phyloP scores from a whole-genome alignment of 2,797 vertebrate genomes.

The Lemur catta region DNA sequence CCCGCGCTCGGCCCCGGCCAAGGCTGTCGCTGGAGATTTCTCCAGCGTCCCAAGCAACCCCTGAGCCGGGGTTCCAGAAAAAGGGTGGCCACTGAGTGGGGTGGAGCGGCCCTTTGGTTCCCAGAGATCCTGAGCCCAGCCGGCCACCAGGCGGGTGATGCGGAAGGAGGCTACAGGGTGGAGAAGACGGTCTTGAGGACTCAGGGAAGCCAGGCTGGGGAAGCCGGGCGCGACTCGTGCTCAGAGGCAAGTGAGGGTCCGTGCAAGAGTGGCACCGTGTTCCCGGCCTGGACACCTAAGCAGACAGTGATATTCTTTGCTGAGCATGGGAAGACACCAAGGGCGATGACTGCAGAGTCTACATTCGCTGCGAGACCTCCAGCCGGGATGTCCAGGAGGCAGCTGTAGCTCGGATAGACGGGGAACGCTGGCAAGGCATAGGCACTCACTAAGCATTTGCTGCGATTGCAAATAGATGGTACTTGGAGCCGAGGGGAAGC shows the following conservation, averaged over 20 bases:
- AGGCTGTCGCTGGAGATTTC: not conserved
- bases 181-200: not conserved
- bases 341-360: rapidly evolving
- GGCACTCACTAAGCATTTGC: rapidly evolving
- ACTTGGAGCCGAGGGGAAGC: not conserved
- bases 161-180: not conserved
- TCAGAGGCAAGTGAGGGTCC: too few species aligned
- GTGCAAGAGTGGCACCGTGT: rapidly evolving
- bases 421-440: rapidly evolving
- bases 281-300: not conserved
- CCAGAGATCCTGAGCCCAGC: not conserved
- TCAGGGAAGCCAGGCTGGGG: not conserved
- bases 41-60: not conserved
- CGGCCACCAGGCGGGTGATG: too few species aligned
- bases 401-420: not conserved
- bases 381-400: not conserved
- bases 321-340: not conserved
- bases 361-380: rapidly evolving
- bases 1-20: not conserved
- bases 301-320: rapidly evolving
- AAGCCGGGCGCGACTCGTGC: not conserved
- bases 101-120: not conserved
- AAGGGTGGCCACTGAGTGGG: not conserved
- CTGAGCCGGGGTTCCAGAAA: not conserved
- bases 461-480: not conserved